These are phyloP conservation scores for Sciurus carolinensis DNA, from an alignment of 2,797 vertebrate species.

Conservation along the genomic window DNA sequence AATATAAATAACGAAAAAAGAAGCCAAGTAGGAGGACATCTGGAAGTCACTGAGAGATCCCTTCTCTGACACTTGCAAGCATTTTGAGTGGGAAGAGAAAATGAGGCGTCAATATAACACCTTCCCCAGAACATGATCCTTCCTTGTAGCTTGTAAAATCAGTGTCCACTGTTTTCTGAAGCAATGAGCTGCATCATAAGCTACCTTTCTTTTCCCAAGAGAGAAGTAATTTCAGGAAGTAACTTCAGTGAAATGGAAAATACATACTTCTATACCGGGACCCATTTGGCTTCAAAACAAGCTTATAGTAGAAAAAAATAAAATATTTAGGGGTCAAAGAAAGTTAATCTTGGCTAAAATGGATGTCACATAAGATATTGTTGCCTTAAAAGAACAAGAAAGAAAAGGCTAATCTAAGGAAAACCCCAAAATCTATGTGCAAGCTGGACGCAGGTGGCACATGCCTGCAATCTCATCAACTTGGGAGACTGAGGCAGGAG, in stretches of 20 bases:
- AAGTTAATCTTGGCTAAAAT: slow-evolving; percentile 65
- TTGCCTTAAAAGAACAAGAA: slow-evolving; percentile 27
- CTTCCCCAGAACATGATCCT: not conserved
- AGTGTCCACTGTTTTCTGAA: slow-evolving; percentile 30
- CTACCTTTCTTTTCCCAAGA: slow-evolving; percentile 35
- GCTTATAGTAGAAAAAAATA: slow-evolving; percentile 17
- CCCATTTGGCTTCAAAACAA: slow-evolving; percentile 44
- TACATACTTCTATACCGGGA: not conserved
- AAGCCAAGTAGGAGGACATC: not conserved
- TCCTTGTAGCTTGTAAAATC: not conserved
- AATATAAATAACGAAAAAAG: slow-evolving; percentile 40
- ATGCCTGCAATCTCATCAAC: no score
- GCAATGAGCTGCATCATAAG: slow-evolving; percentile 16
- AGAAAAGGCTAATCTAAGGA: slow-evolving; percentile 30
- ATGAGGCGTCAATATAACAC: not conserved
- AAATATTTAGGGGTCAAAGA: slow-evolving; percentile 34
- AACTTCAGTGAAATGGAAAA: slow-evolving; percentile 70
- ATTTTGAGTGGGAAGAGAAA: not conserved
- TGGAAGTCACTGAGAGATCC: not conserved
- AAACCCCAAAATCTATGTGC: not conserved
- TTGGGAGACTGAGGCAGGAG: no score
- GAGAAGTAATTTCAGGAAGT: slow-evolving; percentile 47
- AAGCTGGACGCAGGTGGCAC: no score
- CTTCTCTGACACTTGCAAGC: slow-evolving; percentile 9
- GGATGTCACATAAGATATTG: not conserved